phyloP scores from a whole-genome alignment of 92 coral and sea anemone genomes.

The Pocillopora grandis region DNA sequence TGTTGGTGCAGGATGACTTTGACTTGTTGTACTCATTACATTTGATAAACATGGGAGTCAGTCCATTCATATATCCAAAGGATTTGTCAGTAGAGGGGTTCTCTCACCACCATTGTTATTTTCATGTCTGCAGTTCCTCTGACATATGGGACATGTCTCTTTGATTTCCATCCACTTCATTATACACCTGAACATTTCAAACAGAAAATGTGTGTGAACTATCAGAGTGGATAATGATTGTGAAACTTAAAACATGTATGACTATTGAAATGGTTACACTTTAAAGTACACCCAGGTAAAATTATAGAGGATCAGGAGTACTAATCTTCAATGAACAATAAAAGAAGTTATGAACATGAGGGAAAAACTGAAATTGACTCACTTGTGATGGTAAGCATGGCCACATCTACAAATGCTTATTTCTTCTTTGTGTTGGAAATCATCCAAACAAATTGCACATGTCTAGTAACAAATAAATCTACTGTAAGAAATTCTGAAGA shows the following conservation, averaged over 20 bases:
- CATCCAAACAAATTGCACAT: conserved; percentile 85
- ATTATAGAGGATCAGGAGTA: too few relatives aligned
- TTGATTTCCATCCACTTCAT: conserved; percentile 87
- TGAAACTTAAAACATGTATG: too few relatives aligned
- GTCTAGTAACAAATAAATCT: conserved; percentile 44
- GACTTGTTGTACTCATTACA: too few relatives aligned
- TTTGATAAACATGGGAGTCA: too few relatives aligned
- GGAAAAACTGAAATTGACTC: conserved; percentile 18
- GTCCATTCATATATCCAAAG: conserved; percentile 31
- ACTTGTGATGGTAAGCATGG: conserved; percentile 90
- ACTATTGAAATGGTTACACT: too few relatives aligned
- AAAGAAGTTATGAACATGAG: neutral
- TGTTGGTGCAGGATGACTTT: too few relatives aligned
- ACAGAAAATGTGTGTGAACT: neutral
- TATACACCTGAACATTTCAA: conserved; percentile 57
- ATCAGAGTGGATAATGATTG: too few relatives aligned
- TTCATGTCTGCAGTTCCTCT: conserved; percentile 41
- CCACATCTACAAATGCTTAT: conserved; percentile 81
- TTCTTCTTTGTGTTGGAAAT: conserved; percentile 68
- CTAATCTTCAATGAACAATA: neutral
- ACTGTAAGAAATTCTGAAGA: neutral
- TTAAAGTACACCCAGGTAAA: too few relatives aligned
- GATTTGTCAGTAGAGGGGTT: conserved; percentile 55
- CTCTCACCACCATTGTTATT: conserved; percentile 54
- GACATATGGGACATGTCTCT: conserved; percentile 82